Base-by-base conservation (phyloP, 2,113 vertebrate species). In the Macroglossus sobrinus region DNA sequence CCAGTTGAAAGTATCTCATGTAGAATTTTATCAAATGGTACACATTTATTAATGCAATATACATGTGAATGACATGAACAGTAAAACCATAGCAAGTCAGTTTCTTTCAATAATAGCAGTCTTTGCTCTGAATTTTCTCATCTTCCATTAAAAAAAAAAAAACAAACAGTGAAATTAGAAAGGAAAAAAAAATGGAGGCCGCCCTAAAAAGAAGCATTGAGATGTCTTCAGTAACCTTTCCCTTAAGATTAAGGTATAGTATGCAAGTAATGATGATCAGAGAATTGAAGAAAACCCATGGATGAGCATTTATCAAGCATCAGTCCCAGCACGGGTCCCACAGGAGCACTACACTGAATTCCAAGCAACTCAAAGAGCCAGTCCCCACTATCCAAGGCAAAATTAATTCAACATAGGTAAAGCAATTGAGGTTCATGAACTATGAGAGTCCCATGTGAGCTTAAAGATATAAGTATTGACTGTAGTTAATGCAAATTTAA, bases 61-160 rank as follows among this genome's bases (percentile, higher is more conserved):
- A 92, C 13, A 87, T 26, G 38, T 57, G 66, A 80, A 74, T 81
- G 16, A 66, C 43, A 86, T 85, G 43, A 91, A 40, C 8, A 80
- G 55, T 43, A 74, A 89, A 64, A 63, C 28, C 15, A 88, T 19
- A 80, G 53, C n/a, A 93, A 81, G 55, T 43, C 75, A 88, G 15
- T 88, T 71, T 92, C 68, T 72, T 92, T 88, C 24, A 50, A 93
- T 5, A 71, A 11, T 59, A 91, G 26, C 33, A 71, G 40, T 87
- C 19, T 26, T 93, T 24, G n/a, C n/a, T 50, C 69, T 93, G 71
- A 76, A 93, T 84, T 85, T 85, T 92, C 69, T 85, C 22, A 93
- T 15, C 21, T 55, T 76, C 45, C 15, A 45, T 76, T 61, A 76
- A 53, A 76, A 76, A 45, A 78, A 64, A 74, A 43, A 33, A 22